Conservation (phyloP, 2,113 vertebrate species). For the Chloebia gouldiae region DNA sequence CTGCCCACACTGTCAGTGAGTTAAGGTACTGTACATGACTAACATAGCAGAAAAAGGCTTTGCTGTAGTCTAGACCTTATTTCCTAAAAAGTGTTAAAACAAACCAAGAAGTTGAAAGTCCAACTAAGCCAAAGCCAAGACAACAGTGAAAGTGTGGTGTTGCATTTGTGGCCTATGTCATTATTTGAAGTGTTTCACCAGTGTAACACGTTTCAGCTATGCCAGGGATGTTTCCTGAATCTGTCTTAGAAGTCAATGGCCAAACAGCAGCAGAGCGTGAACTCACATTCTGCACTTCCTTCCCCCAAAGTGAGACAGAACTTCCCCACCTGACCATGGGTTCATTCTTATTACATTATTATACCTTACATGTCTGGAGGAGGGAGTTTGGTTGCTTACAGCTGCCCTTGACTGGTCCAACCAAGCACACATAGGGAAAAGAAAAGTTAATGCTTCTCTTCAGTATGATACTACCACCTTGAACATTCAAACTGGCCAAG, state of each 20-base stretch:
- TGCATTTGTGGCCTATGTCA: neutral
- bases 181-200: neutral
- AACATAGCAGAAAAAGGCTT: neutral
- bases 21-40: neutral
- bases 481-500: neutral
- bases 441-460: neutral
- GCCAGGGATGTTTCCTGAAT: neutral
- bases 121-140: neutral
- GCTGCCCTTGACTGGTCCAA: neutral
- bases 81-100: neutral
- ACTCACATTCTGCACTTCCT: neutral
- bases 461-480: neutral
- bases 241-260: neutral
- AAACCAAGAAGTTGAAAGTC: neutral
- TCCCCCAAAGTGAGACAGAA: neutral
- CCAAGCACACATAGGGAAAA: neutral
- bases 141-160: neutral
- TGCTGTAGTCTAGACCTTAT: neutral
- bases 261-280: neutral
- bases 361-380: rapidly evolving
- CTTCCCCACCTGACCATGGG: neutral
- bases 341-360: neutral
- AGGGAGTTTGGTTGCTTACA: neutral
- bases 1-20: neutral
- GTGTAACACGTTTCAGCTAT: rapidly evolving